Conservation (phyloP, 1,140 invertebrate species). For the Pseudomyrmex flavicornis region DNA sequence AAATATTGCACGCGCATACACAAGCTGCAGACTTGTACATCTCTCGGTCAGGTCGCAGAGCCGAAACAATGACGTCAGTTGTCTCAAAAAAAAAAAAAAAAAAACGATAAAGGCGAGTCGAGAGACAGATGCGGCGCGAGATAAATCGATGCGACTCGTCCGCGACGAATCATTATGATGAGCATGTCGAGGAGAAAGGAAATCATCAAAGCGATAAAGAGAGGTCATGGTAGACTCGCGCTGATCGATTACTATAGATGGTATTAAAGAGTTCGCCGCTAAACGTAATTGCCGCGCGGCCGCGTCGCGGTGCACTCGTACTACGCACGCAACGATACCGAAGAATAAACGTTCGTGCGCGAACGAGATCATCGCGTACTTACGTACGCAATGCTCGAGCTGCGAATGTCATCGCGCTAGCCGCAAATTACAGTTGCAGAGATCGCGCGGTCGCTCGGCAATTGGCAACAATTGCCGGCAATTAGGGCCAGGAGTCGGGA, state of each 20-base stretch:
- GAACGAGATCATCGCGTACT: neutral
- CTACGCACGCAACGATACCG: too few relatives aligned
- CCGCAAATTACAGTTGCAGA: conserved; percentile 56
- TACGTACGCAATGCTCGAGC: conserved; percentile 50
- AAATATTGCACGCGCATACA: conserved; percentile 62
- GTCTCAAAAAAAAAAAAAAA: neutral
- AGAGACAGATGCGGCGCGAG: conserved; percentile 27
- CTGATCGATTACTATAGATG: neutral
- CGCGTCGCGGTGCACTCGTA: too few relatives aligned
- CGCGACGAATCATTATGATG: conserved; percentile 9
- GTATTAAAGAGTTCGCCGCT: too few relatives aligned
- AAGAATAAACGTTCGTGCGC: too few relatives aligned
- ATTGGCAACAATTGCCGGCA: conserved; percentile 82
- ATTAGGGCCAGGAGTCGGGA: conserved; percentile 75
- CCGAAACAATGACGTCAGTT: conserved; percentile 56
- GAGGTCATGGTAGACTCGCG: neutral
- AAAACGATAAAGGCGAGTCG: conserved; percentile 32
- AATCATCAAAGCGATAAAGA: neutral
- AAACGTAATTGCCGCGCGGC: too few relatives aligned
- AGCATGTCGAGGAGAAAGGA: neutral
- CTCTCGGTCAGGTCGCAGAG: neutral
- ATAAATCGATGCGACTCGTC: neutral
- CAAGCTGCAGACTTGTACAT: neutral
- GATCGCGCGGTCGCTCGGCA: conserved; percentile 61
- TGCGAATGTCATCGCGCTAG: conserved; percentile 24